phyloP scores from a whole-genome alignment of 2,888 invertebrate species.

The Tenthredo livida region DNA sequence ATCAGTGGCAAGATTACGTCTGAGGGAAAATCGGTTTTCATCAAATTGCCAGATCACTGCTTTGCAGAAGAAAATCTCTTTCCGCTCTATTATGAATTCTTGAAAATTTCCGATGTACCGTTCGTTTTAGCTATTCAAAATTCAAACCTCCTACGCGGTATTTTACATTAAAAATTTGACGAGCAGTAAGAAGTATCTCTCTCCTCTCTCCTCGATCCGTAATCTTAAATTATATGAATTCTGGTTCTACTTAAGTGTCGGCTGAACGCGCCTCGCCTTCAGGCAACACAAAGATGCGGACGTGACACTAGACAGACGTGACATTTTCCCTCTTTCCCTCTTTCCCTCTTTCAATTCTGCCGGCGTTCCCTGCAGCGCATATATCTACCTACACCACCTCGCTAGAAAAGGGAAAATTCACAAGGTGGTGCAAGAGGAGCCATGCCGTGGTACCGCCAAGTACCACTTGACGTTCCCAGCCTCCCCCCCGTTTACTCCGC shows the following conservation, averaged over 20 bases:
- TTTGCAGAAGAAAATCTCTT: background rate
- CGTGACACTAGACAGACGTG: conserved; percentile 44
- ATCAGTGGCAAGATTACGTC: background rate
- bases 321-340: conserved; percentile 37
- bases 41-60: background rate
- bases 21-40: background rate
- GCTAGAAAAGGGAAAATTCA: conserved; percentile 20
- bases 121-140: background rate
- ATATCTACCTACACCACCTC: conserved; percentile 26
- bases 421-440: conserved; percentile 45
- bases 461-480: conserved; percentile 45
- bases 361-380: conserved; percentile 37
- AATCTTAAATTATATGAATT: conserved; percentile 41
- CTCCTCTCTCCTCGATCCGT: conserved; percentile 7
- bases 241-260: conserved; percentile 11
- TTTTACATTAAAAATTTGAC: conserved; percentile 37
- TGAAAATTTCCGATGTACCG: background rate
- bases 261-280: conserved; percentile 36
- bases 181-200: conserved; percentile 49
- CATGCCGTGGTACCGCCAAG: conserved; percentile 40
- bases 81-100: background rate
- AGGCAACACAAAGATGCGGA: conserved; percentile 34
- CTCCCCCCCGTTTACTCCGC: conserved; percentile 8
- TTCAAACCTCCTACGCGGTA: background rate
- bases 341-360: conserved; percentile 44